phyloP scores from a whole-genome alignment of 2,113 vertebrate genomes.

The Zosterops pallidus region DNA sequence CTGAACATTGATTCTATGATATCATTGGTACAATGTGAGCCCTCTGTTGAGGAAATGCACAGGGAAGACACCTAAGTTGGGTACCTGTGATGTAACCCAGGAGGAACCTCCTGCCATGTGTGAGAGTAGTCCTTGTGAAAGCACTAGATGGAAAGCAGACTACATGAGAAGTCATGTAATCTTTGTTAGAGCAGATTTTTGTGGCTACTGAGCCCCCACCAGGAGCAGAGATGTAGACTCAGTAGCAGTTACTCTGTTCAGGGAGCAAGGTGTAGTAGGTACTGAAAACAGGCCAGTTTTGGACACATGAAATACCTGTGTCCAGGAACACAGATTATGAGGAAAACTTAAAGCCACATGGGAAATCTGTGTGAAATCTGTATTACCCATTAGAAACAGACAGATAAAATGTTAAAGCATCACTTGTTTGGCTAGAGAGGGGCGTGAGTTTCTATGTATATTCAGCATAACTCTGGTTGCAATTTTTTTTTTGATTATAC shows the following conservation, averaged over 20 bases:
- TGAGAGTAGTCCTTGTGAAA: background rate
- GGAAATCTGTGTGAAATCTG: background rate
- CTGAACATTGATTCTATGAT: background rate
- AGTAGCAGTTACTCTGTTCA: background rate
- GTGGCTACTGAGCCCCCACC: background rate
- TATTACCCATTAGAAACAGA: background rate
- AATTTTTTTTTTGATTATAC: background rate
- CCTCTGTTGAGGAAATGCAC: background rate
- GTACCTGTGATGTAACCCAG: rapidly evolving
- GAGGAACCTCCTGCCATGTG: background rate
- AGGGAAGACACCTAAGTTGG: background rate
- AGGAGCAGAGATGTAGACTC: background rate
- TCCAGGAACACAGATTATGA: background rate
- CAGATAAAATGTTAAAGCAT: background rate
- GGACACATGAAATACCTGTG: background rate
- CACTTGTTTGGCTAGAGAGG: background rate
- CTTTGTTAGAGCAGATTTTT: background rate
- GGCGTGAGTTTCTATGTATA: background rate
- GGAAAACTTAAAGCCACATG: background rate
- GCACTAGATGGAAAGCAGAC: background rate
- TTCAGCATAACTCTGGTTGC: background rate
- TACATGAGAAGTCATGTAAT: background rate
- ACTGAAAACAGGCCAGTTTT: rapidly evolving
- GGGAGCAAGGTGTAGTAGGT: background rate
- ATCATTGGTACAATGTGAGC: rapidly evolving